Evolutionary conservation across 2,797 vertebrate species (phyloP), one percentile per base, ranked within the genome.

Genomic region (Tokudaia tokunoshimensis): DNA sequence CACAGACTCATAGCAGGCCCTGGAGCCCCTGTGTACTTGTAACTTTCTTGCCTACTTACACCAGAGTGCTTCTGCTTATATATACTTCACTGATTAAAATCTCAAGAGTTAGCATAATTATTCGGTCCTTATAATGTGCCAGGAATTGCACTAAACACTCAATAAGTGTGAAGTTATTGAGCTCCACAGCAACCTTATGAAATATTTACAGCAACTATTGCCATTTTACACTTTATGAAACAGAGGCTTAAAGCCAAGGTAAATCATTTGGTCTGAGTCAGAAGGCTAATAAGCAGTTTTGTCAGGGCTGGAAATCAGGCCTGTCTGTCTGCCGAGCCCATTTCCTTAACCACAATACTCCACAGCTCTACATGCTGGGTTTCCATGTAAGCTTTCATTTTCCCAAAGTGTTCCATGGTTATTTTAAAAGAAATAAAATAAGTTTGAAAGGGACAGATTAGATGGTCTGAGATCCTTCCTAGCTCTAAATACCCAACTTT

Each of bases 391-490:
- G 86, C 82, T 96, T 96, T 96, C 91, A 95, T 97, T 97, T 97
- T 90, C 89, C 95, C 67, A 95, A 95, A 87, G 83, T 29, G 55
- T 88, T 85, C 92, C 80, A 63, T 26, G 50, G 75, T 70, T 96
- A 95, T 95, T 97, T 97, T 83, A 90, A 65, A 96, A 96, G 80
- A 88, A 92, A 85, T 88, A 88, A 97, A 97, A 94, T 93, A 50
- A 95, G 86, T 94, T 96, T 81, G 92, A 96, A 95, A 96, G 96
- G 88, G 96, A 97, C 86, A 88, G 94, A 96, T 97, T 88, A 97
- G 94, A 88, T 92, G 89, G 95, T 95, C 91, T 55, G 59, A 95
- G 89, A 74, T 89, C 34, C 89, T 89, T 97, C 88, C 47, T 22
- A 70, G 92, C 59, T 84, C 83, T 52, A 75, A 86, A 94, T 79